A percentile compares a stretch with the other conserved stretches of the same genome.
These are phyloP conservation scores for Gymnodraco acuticeps DNA, from an alignment of 2,797 vertebrate species.

Conservation along the genomic window DNA sequence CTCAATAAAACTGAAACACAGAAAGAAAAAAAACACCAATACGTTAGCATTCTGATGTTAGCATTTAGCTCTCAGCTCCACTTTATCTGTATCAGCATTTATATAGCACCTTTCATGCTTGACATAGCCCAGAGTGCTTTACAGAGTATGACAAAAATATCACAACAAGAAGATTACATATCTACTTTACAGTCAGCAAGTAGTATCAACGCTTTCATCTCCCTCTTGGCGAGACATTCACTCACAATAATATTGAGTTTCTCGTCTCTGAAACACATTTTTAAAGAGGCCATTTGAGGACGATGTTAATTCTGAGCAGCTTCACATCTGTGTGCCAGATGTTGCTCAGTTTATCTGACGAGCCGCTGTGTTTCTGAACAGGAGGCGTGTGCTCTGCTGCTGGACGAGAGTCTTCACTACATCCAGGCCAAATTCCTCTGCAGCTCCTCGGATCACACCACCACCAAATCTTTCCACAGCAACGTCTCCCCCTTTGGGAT, in stretches of 20 bases:
- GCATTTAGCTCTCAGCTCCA: not conserved
- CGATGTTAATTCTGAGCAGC: not conserved
- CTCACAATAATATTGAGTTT: too few relatives aligned
- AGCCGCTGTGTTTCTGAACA: constrained; percentile 75
- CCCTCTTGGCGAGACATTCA: too few relatives aligned
- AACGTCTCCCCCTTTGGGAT: constrained; percentile 80
- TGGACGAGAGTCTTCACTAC: constrained; percentile 93
- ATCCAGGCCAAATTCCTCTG: constrained; percentile 89
- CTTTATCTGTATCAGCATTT: too few relatives aligned
- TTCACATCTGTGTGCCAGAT: constrained; percentile 62
- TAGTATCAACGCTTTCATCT: too few relatives aligned
- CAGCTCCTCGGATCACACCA: constrained; percentile 70
- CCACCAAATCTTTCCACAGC: constrained; percentile 70
- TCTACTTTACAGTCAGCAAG: too few relatives aligned
- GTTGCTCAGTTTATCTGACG: constrained; percentile 43
- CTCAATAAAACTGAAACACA: not conserved
- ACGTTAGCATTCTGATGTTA: not conserved
- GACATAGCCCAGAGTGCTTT: too few relatives aligned
- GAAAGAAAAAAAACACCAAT: not conserved
- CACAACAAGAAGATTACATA: too few relatives aligned
- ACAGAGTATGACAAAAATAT: too few relatives aligned
- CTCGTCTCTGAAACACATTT: too few relatives aligned
- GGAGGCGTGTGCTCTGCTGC: constrained; percentile 92
- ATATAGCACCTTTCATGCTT: too few relatives aligned
- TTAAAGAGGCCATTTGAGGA: too few relatives aligned